Conservation (phyloP, 2,797 vertebrate genomes). For the Alca torda region DNA sequence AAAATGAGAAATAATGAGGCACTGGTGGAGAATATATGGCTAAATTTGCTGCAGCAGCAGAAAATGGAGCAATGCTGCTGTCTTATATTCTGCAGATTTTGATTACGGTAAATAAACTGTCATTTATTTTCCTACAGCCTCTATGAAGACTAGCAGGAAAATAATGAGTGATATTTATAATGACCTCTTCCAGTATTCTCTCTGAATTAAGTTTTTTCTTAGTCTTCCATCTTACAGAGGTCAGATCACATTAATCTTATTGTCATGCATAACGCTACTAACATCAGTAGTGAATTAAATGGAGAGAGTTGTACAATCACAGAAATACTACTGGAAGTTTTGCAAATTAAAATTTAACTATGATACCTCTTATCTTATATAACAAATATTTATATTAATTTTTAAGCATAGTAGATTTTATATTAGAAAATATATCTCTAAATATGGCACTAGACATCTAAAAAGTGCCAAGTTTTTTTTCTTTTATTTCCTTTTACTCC, state of each 20-base stretch:
- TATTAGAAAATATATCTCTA: not conserved
- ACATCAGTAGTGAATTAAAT: not conserved
- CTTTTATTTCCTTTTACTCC: not conserved
- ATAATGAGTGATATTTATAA: not conserved
- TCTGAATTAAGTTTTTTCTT: not conserved
- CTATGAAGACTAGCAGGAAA: not conserved
- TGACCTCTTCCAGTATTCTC: not conserved
- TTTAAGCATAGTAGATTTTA: not conserved
- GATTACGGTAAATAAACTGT: not conserved
- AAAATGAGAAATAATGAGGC: constrained; percentile 8
- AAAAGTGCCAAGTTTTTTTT: not conserved
- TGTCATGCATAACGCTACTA: not conserved
- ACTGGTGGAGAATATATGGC: not conserved
- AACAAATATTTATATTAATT: not conserved
- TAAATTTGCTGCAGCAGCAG: not conserved
- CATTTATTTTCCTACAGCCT: not conserved
- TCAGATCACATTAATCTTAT: not conserved
- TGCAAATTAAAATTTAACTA: not conserved
- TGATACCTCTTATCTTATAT: not conserved
- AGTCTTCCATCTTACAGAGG: not conserved
- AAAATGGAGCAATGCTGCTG: not conserved
- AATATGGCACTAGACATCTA: not conserved
- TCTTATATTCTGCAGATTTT: not conserved
- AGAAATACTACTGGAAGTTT: not conserved
- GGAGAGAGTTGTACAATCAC: not conserved